Conservation (phyloP, 2,888 invertebrate genomes). For the Cephus runcator region DNA sequence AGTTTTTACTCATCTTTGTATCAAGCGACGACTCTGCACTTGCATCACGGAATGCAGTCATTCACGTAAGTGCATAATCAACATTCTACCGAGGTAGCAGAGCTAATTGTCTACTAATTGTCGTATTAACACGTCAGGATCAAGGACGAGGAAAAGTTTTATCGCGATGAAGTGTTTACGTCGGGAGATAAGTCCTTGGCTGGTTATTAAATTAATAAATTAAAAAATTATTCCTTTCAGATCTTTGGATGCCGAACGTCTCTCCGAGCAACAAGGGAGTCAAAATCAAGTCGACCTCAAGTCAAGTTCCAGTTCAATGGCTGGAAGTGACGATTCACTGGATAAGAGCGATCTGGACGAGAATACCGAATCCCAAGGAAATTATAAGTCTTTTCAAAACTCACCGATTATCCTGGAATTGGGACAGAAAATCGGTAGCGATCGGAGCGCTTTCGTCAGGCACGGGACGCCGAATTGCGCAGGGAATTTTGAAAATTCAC, state of each 20-base stretch:
- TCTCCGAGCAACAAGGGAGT: constrained; percentile 49
- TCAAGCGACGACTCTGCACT: constrained; percentile 57
- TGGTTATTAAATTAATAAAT: background rate
- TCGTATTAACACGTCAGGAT: background rate
- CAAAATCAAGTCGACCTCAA: constrained; percentile 60
- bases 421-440: constrained; percentile 53
- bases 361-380: constrained; percentile 52
- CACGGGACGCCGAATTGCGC: constrained; percentile 44
- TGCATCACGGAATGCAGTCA: constrained; percentile 59
- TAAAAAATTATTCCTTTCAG: constrained; percentile 29
- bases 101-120: background rate
- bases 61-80: constrained; percentile 46
- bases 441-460: constrained; percentile 57
- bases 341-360: constrained; percentile 67
- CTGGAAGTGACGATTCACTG: constrained; percentile 71
- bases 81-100: background rate
- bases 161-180: background rate
- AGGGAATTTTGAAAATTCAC: constrained; percentile 33
- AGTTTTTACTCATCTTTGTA: constrained; percentile 62
- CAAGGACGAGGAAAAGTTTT: constrained; percentile 15
- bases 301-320: constrained; percentile 68
- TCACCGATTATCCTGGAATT: constrained; percentile 54
- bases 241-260: constrained; percentile 53
- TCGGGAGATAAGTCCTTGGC: background rate
- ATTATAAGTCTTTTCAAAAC: constrained; percentile 54